A percentile compares a stretch with the other conserved stretches of the same genome.
Conservation (phyloP, 2,797 vertebrate species). For the Enteromius mattozi region DNA sequence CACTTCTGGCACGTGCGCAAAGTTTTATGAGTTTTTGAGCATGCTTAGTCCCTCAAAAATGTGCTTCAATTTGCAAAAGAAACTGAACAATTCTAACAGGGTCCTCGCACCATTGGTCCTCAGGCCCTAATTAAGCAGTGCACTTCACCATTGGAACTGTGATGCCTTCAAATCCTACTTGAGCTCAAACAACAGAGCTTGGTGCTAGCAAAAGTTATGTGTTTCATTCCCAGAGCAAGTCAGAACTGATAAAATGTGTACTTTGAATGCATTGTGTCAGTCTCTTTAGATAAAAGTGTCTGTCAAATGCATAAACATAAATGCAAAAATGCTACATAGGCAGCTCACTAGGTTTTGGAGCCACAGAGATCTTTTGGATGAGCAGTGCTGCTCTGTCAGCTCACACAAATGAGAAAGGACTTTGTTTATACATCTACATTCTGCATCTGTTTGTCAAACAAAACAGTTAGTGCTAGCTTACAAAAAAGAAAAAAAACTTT, state of each 20-base stretch:
- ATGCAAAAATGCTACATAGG: background rate
- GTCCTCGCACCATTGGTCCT: too few relatives aligned
- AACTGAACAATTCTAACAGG: too few relatives aligned
- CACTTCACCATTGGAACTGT: background rate
- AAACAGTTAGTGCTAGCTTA: background rate
- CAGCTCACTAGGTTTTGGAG: background rate
- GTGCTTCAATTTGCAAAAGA: too few relatives aligned
- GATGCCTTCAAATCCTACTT: background rate
- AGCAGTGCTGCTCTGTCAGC: background rate
- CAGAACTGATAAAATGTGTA: background rate
- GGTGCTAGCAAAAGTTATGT: background rate
- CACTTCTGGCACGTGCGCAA: too few relatives aligned
- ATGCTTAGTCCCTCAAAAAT: too few relatives aligned
- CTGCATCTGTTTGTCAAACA: background rate
- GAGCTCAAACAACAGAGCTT: background rate
- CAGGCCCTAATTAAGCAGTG: background rate
- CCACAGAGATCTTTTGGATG: background rate
- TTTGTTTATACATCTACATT: background rate
- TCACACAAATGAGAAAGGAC: background rate
- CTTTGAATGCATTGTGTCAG: background rate
- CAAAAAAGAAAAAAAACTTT: constrained; percentile 45
- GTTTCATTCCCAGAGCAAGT: background rate
- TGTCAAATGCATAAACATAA: background rate
- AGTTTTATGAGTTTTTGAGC: too few relatives aligned
- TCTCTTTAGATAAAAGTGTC: background rate